These are phyloP conservation scores for Trichonephila clavata DNA, from an alignment of 1,140 invertebrate species.

Conservation along the genomic window DNA sequence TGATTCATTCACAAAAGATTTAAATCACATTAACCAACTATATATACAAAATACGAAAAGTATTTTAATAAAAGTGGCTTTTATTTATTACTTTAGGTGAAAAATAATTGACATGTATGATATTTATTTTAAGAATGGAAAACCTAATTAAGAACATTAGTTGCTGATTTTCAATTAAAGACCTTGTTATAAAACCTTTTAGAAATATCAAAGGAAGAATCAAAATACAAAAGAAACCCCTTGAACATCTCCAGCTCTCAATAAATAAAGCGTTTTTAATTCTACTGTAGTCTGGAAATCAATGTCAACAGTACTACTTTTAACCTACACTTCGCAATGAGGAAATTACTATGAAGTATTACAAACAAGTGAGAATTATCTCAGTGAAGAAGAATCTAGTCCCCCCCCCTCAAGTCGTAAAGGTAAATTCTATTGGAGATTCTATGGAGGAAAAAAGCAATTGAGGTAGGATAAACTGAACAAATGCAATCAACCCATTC, in stretches of 20 bases:
- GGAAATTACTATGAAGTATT: constrained; percentile 8
- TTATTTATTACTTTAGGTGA: no score
- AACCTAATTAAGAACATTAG: no score
- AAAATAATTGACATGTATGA: no score
- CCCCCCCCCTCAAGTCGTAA: constrained; percentile 23
- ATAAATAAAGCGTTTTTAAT: neutral
- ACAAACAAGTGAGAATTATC: neutral
- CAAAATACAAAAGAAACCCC: neutral
- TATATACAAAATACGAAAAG: no score
- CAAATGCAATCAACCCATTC: constrained; percentile 51
- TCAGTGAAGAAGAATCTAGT: neutral
- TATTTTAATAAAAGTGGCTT: no score
- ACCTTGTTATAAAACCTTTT: no score
- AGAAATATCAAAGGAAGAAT: neutral
- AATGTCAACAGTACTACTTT: neutral
- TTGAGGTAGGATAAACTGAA: constrained; percentile 53
- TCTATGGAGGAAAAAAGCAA: neutral
- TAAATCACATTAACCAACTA: no score
- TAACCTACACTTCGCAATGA: neutral
- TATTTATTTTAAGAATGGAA: no score
- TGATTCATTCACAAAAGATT: no score
- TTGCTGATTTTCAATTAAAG: no score
- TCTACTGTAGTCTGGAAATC: neutral
- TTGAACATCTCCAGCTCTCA: neutral
- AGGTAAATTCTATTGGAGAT: constrained; percentile 8